Percentiles rank a stretch among this genome's conserved stretches.
Conservation (phyloP, 2,113 vertebrate species). For the Silurus asotus region DNA sequence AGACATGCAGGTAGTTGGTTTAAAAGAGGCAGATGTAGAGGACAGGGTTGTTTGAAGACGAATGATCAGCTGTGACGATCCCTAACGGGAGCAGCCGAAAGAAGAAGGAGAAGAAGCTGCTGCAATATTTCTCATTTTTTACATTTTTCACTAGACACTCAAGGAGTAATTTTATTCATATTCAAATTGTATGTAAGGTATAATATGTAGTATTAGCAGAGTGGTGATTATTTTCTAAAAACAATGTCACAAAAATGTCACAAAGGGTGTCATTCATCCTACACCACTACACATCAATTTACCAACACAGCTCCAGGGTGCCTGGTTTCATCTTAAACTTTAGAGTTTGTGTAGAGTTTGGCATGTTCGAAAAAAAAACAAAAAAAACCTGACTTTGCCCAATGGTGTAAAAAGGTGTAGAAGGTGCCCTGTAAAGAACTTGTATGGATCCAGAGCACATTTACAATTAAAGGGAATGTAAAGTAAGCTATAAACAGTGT, state of each 20-base stretch:
- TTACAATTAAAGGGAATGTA: neutral
- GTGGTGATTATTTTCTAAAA: neutral
- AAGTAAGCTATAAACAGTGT: neutral
- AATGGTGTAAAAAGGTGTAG: neutral
- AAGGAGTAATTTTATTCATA: neutral
- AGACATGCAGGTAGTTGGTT: no score
- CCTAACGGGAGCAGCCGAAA: no score
- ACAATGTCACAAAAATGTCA: neutral
- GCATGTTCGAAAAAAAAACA: no score
- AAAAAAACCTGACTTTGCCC: neutral
- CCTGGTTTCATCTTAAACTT: neutral
- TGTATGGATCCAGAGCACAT: neutral
- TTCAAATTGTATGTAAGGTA: neutral
- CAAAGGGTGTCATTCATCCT: neutral
- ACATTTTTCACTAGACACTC: no score
- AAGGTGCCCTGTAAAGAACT: neutral
- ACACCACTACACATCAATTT: neutral
- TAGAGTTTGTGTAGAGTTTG: neutral
- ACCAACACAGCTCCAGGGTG: neutral
- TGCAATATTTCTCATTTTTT: no score
- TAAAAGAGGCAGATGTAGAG: no score
- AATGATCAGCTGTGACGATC: no score
- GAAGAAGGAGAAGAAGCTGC: no score
- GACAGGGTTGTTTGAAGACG: no score
- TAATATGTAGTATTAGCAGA: neutral